A percentile compares a stretch with the other conserved stretches of the same genome.
These are phyloP conservation scores for Ochlodes sylvanus DNA, from an alignment of 2,888 invertebrate genomes.

Conservation along the genomic window DNA sequence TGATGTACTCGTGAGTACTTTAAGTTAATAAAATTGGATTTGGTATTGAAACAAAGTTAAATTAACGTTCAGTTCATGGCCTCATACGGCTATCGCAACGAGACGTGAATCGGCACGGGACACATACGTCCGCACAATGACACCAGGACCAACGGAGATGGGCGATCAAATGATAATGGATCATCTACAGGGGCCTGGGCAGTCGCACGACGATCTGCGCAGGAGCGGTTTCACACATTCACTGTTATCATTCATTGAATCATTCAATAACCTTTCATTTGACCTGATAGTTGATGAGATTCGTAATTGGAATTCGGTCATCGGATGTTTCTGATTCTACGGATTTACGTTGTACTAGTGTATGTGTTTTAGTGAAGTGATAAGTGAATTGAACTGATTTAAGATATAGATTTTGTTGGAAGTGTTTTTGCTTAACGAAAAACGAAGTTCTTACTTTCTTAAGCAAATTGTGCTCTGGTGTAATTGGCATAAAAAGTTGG, in stretches of 20 bases:
- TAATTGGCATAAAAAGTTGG: no score
- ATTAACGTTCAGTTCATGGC: slow-evolving; percentile 46
- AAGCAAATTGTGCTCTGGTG: no score
- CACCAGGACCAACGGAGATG: slow-evolving; percentile 74
- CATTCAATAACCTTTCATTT: slow-evolving; percentile 19
- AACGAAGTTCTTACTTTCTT: no score
- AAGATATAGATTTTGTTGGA: no score
- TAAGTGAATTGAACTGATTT: no score
- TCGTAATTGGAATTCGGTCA: no score
- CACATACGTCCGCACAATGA: slow-evolving; percentile 58
- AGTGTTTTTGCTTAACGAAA: no score
- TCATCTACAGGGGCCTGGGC: slow-evolving; percentile 75
- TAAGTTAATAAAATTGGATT: no score
- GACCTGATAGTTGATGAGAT: neutral
- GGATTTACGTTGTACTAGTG: no score
- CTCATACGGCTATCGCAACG: slow-evolving; percentile 42
- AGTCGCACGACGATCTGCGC: slow-evolving; percentile 68
- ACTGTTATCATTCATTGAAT: slow-evolving; percentile 38
- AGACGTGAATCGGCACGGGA: slow-evolving; percentile 34
- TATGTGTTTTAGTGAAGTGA: no score
- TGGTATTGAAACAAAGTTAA: neutral
- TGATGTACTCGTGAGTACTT: no score
- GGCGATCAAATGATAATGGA: slow-evolving; percentile 81
- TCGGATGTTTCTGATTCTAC: no score
- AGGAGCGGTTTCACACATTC: slow-evolving; percentile 50